A percentile compares a stretch with the other conserved stretches of the same genome.
phyloP scores from a whole-genome alignment of 2,113 vertebrate species.

The Xerus inauris region DNA sequence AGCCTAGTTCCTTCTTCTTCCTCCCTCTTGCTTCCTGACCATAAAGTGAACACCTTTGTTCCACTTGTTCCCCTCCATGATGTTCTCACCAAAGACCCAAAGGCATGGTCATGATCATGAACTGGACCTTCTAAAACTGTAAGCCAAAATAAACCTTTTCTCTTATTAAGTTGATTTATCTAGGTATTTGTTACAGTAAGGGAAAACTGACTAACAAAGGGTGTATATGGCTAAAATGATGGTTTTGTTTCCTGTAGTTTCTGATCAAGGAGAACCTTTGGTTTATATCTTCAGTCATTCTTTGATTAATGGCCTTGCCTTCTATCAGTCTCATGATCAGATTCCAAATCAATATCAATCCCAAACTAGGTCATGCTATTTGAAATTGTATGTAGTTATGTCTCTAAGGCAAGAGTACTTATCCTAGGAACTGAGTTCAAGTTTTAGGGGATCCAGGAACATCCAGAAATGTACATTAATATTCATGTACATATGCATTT shows the following conservation, averaged over 20 bases:
- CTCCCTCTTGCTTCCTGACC: not conserved
- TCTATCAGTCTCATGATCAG: not conserved
- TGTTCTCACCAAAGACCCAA: not conserved
- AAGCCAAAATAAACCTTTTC: not conserved
- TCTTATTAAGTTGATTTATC: not conserved
- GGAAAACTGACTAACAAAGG: no score
- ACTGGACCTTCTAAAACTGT: not conserved
- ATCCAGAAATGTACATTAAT: not conserved
- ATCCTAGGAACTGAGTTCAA: not conserved
- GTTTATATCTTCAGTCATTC: not conserved
- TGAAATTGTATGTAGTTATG: not conserved
- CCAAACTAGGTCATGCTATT: not conserved
- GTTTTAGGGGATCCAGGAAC: not conserved
- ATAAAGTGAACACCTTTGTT: not conserved
- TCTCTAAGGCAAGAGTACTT: not conserved
- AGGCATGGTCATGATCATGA: no score
- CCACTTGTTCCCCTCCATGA: not conserved
- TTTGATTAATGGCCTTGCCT: constrained; percentile 9
- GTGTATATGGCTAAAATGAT: not conserved
- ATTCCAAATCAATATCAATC: not conserved
- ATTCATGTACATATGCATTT: not conserved
- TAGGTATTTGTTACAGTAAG: no score
- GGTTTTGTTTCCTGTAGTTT: not conserved
- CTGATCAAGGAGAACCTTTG: not conserved
- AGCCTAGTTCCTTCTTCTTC: not conserved